These are phyloP conservation scores for Pogonophryne albipinna DNA, from an alignment of 2,797 vertebrate species.

Conservation along the genomic window DNA sequence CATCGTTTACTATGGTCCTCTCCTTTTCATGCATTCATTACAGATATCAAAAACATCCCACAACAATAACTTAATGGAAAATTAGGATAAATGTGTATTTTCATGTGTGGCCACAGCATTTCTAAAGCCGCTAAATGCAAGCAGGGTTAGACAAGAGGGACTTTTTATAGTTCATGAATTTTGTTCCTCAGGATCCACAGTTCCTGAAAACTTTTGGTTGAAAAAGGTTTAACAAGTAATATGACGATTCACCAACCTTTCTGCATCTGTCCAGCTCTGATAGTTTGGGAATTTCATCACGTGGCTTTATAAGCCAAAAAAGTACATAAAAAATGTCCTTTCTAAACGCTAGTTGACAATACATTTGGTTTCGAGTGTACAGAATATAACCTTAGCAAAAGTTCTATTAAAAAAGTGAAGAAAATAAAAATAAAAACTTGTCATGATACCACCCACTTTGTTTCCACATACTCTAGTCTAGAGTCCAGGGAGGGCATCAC, in stretches of 20 bases:
- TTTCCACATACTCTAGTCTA: neutral
- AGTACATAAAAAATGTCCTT: neutral
- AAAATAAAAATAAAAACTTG: neutral
- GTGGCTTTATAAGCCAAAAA: too few relatives aligned
- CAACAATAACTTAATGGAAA: neutral
- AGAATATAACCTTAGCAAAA: neutral
- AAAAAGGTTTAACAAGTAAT: too few relatives aligned
- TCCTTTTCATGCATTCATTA: neutral
- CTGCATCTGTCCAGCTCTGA: neutral
- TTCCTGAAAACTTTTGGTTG: neutral
- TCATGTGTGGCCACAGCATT: neutral
- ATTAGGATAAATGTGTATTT: neutral
- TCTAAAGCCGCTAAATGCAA: neutral
- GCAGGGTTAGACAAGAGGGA: neutral
- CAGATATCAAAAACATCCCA: neutral
- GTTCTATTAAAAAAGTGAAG: neutral
- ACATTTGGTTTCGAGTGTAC: neutral
- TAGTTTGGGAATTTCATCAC: constrained; percentile 3
- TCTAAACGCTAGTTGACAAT: neutral
- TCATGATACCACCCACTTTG: neutral
- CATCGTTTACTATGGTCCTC: neutral
- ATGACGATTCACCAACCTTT: neutral
- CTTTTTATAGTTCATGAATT: neutral
- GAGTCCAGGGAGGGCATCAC: neutral
- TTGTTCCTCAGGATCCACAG: neutral